phyloP scores from a whole-genome alignment of 2,888 invertebrate genomes.

The Gastrophysa polygoni region DNA sequence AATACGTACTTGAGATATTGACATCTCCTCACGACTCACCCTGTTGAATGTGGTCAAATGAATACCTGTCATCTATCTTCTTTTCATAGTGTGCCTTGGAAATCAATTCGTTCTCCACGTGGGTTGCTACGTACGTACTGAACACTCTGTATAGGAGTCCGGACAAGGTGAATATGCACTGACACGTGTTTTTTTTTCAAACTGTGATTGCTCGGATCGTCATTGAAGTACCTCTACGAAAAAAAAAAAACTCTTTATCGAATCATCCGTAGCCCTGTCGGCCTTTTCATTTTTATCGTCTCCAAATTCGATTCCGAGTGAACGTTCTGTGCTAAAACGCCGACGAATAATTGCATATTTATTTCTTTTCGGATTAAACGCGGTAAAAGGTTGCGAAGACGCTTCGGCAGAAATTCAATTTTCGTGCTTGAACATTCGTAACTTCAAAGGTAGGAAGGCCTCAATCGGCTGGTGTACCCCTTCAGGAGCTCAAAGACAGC shows the following conservation, averaged over 20 bases:
- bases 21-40: no score
- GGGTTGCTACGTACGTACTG: no score
- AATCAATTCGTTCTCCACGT: no score
- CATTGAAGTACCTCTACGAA: slow-evolving; percentile 14
- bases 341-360: slow-evolving; percentile 50
- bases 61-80: no score
- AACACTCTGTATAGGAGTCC: no score
- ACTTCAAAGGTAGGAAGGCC: slow-evolving; percentile 52
- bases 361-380: slow-evolving; percentile 51
- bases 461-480: slow-evolving; percentile 40
- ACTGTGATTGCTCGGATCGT: slow-evolving; percentile 9
- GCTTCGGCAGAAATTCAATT: slow-evolving; percentile 52
- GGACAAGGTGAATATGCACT: no score
- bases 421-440: slow-evolving; percentile 50
- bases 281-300: slow-evolving; percentile 36
- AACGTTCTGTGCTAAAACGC: slow-evolving; percentile 35
- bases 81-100: no score
- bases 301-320: slow-evolving; percentile 44
- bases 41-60: no score
- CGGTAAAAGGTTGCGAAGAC: slow-evolving; percentile 52
- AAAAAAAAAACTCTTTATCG: slow-evolving; percentile 19
- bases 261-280: slow-evolving; percentile 12
- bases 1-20: no score
- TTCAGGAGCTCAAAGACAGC: slow-evolving; percentile 27
- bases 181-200: background rate